Conservation (phyloP, 2,888 invertebrate species). For the Euplagia quadripunctaria region DNA sequence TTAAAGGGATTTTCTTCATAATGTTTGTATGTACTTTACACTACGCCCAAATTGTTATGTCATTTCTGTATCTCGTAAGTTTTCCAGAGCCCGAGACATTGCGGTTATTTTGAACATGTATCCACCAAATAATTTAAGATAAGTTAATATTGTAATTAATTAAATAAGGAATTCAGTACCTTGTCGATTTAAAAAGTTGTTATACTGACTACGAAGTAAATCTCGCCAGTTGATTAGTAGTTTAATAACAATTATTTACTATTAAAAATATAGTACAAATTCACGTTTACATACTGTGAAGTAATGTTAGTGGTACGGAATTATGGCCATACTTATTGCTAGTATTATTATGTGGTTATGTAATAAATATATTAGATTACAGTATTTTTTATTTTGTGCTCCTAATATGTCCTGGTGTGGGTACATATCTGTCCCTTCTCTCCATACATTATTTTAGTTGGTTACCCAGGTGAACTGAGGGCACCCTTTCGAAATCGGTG, state of each 20-base stretch:
- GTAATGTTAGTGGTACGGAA: too few species aligned
- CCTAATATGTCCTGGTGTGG: not conserved
- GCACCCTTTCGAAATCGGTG: too few species aligned
- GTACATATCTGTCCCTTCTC: not conserved
- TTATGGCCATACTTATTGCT: not conserved
- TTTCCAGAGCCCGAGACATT: not conserved
- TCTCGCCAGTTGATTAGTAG: not conserved
- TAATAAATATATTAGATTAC: not conserved
- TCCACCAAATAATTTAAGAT: not conserved
- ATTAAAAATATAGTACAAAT: constrained; percentile 9
- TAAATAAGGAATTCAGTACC: not conserved
- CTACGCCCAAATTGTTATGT: not conserved
- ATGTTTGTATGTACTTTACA: not conserved
- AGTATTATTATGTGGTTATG: constrained; percentile 9
- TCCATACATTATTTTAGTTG: not conserved
- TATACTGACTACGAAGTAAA: not conserved
- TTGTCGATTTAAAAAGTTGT: not conserved
- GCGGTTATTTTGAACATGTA: not conserved
- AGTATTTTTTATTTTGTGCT: not conserved
- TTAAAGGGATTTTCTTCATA: not conserved
- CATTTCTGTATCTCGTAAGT: not conserved
- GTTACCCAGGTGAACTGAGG: too few species aligned
- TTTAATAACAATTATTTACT: constrained; percentile 4
- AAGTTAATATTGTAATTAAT: not conserved
- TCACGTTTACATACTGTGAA: not conserved